phyloP scores from a whole-genome alignment of 2,888 invertebrate genomes.

The Matsumyia berberina region DNA sequence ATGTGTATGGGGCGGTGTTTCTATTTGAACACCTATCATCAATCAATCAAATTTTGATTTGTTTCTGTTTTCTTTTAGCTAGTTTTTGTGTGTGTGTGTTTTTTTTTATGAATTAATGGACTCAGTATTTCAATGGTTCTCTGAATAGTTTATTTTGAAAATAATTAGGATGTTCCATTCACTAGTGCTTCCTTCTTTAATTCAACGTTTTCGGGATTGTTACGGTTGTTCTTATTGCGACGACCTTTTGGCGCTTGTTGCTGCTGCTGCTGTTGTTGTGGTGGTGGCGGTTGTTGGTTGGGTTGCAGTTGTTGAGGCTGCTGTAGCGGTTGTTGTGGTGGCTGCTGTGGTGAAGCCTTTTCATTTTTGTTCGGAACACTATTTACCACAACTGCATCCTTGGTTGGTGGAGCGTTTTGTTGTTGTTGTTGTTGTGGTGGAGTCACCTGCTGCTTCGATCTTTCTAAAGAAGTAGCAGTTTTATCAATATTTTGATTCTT shows the following conservation, averaged over 20 bases:
- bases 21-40: constrained; percentile 52
- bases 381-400: constrained; percentile 79
- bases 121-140: constrained; percentile 75
- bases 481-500: constrained; percentile 82
- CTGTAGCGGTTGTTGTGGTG: constrained; percentile 74
- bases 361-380: constrained; percentile 77
- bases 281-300: constrained; percentile 77
- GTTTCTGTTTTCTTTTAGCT: constrained; percentile 46
- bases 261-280: constrained; percentile 77
- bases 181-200: constrained; percentile 83
- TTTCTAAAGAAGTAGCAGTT: constrained; percentile 79
- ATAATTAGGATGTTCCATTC: constrained; percentile 84
- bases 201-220: constrained; percentile 81
- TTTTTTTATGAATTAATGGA: constrained; percentile 74
- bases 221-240: constrained; percentile 82
- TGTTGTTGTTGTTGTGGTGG: constrained; percentile 66
- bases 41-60: constrained; percentile 59
- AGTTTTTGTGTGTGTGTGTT: constrained; percentile 42
- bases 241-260: constrained; percentile 81
- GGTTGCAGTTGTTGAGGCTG: constrained; percentile 65
- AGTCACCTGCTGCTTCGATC: constrained; percentile 78
- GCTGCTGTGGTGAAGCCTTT: constrained; percentile 77
- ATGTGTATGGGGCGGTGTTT: constrained; percentile 21
- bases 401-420: constrained; percentile 78
- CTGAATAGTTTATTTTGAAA: constrained; percentile 76